phyloP scores from a whole-genome alignment of 2,888 invertebrate species.

The Drosophila cognata region DNA sequence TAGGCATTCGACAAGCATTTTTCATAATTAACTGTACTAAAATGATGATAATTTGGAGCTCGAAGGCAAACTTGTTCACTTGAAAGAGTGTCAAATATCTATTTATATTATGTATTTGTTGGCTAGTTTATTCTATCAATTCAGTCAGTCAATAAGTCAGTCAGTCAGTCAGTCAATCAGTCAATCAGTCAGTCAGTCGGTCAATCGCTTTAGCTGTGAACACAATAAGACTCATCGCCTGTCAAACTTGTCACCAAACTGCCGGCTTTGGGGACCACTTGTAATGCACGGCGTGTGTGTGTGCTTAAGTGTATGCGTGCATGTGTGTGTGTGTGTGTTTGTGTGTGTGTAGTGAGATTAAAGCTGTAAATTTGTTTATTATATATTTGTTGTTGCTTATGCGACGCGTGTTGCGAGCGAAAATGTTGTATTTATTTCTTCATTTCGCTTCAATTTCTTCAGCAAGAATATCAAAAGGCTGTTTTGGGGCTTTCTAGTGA shows the following conservation, averaged over 20 bases:
- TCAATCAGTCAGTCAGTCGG: constrained; percentile 20
- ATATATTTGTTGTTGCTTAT: constrained; percentile 34
- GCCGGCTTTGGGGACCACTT: constrained; percentile 41
- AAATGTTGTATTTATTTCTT: constrained; percentile 60
- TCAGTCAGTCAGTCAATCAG: constrained; percentile 17
- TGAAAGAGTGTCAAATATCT: background rate
- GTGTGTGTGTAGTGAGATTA: constrained; percentile 5
- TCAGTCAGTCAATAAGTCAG: constrained; percentile 3
- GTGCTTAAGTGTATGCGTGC: background rate
- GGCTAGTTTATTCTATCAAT: constrained; percentile 28
- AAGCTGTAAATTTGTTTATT: constrained; percentile 13
- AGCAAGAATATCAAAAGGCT: constrained; percentile 68
- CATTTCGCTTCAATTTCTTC: constrained; percentile 65
- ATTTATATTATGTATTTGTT: background rate
- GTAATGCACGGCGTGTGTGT: constrained; percentile 40
- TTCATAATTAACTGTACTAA: background rate
- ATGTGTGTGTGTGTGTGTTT: constrained; percentile 9
- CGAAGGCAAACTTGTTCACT: background rate
- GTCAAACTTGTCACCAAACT: constrained; percentile 43
- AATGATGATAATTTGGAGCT: background rate
- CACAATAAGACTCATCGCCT: constrained; percentile 21
- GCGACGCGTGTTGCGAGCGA: constrained; percentile 38
- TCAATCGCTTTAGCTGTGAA: constrained; percentile 28
- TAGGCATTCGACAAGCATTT: background rate
- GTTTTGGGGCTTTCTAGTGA: constrained; percentile 71